These are phyloP conservation scores for Polydrusus pterygomalis DNA, from an alignment of 2,888 invertebrate species.

Conservation along the genomic window DNA sequence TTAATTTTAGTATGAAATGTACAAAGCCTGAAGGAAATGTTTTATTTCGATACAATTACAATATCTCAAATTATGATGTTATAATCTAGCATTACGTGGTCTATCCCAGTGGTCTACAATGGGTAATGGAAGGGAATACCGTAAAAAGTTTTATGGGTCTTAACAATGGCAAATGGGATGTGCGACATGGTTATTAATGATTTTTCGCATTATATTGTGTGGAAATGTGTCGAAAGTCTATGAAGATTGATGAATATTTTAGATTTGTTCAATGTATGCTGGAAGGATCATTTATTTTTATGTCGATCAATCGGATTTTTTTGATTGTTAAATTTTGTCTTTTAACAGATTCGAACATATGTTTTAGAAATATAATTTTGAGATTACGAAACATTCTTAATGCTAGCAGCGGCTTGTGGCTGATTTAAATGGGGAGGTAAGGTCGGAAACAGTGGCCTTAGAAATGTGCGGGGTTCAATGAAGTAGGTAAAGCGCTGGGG, in stretches of 20 bases:
- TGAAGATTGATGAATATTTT: constrained; percentile 14
- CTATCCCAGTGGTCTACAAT: constrained; percentile 7
- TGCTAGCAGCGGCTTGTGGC: no score
- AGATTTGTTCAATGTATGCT: background rate
- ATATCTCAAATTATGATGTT: background rate
- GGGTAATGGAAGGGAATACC: constrained; percentile 14
- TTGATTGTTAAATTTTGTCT: no score
- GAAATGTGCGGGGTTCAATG: no score
- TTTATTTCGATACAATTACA: background rate
- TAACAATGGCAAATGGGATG: constrained; percentile 20
- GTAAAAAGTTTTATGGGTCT: constrained; percentile 1
- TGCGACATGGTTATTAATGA: constrained; percentile 28
- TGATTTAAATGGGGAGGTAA: no score
- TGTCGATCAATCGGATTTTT: no score
- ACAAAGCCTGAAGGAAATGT: no score
- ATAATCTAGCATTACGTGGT: constrained; percentile 1
- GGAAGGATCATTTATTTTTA: background rate
- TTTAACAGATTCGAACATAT: no score
- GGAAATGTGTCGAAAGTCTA: constrained; percentile 25
- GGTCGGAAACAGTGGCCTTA: no score
- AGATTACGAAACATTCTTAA: no score
- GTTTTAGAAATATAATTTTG: no score
- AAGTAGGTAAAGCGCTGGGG: no score
- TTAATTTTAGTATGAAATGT: no score
- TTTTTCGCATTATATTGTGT: constrained; percentile 29